Base-by-base conservation (phyloP, 2,113 vertebrate genomes). In the Ctenomys sociabilis region DNA sequence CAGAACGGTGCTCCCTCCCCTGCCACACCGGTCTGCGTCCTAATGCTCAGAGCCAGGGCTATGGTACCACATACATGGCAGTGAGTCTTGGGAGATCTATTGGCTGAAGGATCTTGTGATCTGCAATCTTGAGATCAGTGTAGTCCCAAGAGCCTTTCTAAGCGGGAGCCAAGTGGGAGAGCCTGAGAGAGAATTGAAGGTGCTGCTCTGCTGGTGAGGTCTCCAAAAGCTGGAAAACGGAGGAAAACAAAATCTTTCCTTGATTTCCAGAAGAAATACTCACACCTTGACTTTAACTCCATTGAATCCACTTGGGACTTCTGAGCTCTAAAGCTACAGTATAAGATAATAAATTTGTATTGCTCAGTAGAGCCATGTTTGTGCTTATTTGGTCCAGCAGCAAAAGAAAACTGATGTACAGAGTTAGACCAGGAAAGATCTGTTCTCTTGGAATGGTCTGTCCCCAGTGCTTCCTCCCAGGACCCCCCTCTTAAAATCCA, bases 211-310 rank as follows among this genome's bases (percentile, higher is more conserved):
- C 57, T 88, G 85, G 45, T 2, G 26, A 59, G 26, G 26, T 26
- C 28, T 90, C 22, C 72, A 86, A 57, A 61, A 89, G 49, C 30
- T 75, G 2, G 63, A 86, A 64, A 82, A 94, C 54, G 32, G 70
- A 89, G 82, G 40, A 85, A 64, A 54, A 61, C 7, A 78, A 28
- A 61, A 88, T 91, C 26, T 87, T 37, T 37, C 8, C 24, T 49
- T 26, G 19, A 21, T 75, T 57, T 93, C 57, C 66, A 82, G 59
- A 82, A 94, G 72, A 84, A 85, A 94, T 37, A 14, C 32, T 45
- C 57, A 10, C 8, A 85, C 35, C 28, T 82, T 61, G n/a, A 24
- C 94, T 94, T 95, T 86, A 86, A 73, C 37, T 68, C 81, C 68
- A 24, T 37, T 82, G 92, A 80, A 72, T 40, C 61, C 70, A 45